A percentile compares a stretch with the other conserved stretches of the same genome.
These are phyloP conservation scores for Laspeyria flexula DNA, from an alignment of 2,888 invertebrate species.

Conservation along the genomic window DNA sequence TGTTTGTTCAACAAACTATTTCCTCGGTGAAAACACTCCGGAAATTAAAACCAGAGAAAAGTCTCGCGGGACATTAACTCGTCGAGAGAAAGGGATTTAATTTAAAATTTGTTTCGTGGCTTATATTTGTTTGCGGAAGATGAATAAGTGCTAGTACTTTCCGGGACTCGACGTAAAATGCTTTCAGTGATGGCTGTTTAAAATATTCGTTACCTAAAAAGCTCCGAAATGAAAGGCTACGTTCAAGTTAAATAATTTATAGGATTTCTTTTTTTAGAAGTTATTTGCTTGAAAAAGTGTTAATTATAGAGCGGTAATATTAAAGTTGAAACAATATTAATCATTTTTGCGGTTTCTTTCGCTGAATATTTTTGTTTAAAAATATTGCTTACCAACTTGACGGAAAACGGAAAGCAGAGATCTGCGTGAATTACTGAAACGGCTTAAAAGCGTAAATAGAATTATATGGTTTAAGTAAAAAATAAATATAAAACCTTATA, in stretches of 20 bases:
- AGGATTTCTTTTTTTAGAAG: conserved; percentile 20
- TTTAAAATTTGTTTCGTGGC: conserved; percentile 71
- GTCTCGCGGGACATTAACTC: conserved; percentile 76
- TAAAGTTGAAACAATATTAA: conserved; percentile 1
- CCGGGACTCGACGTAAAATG: conserved; percentile 38
- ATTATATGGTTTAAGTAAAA: no score
- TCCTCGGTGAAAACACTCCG: conserved; percentile 76
- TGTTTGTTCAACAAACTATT: conserved; percentile 74
- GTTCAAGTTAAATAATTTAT: conserved; percentile 41
- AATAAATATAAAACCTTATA: no score
- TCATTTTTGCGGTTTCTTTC: not conserved
- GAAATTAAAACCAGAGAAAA: conserved; percentile 83
- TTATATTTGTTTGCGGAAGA: conserved; percentile 64
- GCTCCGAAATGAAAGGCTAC: conserved; percentile 34
- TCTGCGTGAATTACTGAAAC: no score
- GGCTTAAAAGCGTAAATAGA: no score
- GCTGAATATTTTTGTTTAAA: not conserved
- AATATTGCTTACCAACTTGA: not conserved
- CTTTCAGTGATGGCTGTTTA: conserved; percentile 40
- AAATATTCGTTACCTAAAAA: conserved; percentile 43
- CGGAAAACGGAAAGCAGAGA: no score
- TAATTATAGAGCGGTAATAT: conserved; percentile 1
- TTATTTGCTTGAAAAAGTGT: conserved; percentile 19
- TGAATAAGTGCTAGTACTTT: conserved; percentile 51
- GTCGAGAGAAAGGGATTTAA: conserved; percentile 72